Conservation (phyloP, 2,113 vertebrate genomes). For the Ictalurus furcatus region DNA sequence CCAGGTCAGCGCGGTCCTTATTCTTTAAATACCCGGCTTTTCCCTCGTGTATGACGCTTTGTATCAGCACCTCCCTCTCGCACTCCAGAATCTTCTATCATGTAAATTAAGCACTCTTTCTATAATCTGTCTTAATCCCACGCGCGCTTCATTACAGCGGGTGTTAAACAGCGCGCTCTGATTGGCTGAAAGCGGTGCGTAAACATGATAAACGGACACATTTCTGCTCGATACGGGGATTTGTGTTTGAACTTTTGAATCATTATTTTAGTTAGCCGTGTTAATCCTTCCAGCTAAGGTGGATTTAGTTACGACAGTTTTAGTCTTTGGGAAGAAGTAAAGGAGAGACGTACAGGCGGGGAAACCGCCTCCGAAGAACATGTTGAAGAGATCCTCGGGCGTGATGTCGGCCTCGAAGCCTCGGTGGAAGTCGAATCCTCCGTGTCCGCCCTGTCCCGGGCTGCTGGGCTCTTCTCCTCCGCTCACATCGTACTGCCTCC, state of each 20-base stretch:
- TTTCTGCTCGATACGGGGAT: background rate
- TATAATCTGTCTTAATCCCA: background rate
- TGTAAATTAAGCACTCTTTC: background rate
- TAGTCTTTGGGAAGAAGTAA: too few species aligned
- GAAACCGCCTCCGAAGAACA: constrained; percentile 96
- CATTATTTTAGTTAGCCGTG: background rate
- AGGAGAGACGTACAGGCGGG: constrained; percentile 82
- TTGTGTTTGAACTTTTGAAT: background rate
- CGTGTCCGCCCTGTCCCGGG: constrained; percentile 77
- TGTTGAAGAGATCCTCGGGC: constrained; percentile 97
- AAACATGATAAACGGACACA: too few species aligned
- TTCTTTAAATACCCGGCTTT: background rate
- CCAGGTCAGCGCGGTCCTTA: background rate
- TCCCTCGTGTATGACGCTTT: background rate
- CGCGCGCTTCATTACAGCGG: background rate
- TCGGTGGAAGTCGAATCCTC: constrained; percentile 90
- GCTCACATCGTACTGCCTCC: constrained; percentile 91
- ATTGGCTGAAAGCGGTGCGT: background rate
- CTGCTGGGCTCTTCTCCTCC: constrained; percentile 86
- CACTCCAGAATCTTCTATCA: background rate
- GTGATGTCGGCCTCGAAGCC: constrained; percentile 96
- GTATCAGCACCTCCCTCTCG: background rate
- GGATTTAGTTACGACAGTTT: too few species aligned
- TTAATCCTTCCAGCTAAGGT: background rate
- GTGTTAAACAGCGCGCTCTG: background rate